These are phyloP conservation scores for Mythimna lalbum DNA, from an alignment of 2,888 invertebrate species.

Conservation along the genomic window DNA sequence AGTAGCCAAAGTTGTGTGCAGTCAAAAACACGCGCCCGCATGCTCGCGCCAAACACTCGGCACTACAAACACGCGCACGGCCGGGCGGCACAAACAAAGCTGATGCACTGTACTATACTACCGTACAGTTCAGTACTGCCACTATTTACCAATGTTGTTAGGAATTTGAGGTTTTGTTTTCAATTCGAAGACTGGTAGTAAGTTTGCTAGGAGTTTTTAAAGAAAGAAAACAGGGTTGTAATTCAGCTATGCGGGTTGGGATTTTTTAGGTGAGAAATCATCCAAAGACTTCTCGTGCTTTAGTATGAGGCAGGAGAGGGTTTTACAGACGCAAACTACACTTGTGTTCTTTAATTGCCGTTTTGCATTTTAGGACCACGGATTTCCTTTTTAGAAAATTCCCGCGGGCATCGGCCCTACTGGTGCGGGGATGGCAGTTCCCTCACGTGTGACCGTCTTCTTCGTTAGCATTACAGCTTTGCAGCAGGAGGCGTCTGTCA, in stretches of 20 bases:
- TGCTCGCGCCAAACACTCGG: constrained; percentile 18
- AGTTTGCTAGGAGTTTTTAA: neutral
- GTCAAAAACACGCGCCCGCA: constrained; percentile 52
- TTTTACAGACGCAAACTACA: too few species aligned
- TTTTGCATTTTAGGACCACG: too few species aligned
- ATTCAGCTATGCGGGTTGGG: neutral
- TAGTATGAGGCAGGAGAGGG: too few species aligned
- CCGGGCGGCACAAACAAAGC: constrained; percentile 24
- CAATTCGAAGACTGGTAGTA: neutral
- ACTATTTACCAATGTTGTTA: constrained; percentile 23
- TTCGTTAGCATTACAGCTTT: too few species aligned
- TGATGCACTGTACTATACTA: neutral
- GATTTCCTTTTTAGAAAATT: too few species aligned
- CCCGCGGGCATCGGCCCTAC: too few species aligned
- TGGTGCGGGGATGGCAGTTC: too few species aligned
- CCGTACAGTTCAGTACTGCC: neutral
- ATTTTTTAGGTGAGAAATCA: too few species aligned
- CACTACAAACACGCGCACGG: constrained; percentile 20
- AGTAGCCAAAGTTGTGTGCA: constrained; percentile 20
- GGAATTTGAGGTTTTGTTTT: constrained; percentile 2
- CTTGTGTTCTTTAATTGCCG: too few species aligned
- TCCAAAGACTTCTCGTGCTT: too few species aligned
- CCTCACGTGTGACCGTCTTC: too few species aligned
- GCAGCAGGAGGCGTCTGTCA: too few species aligned
- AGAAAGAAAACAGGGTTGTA: neutral